Percentiles rank a stretch among this genome's conserved stretches.
These are phyloP conservation scores for Chrysoperla carnea DNA, from an alignment of 1,140 invertebrate genomes.

Conservation along the genomic window DNA sequence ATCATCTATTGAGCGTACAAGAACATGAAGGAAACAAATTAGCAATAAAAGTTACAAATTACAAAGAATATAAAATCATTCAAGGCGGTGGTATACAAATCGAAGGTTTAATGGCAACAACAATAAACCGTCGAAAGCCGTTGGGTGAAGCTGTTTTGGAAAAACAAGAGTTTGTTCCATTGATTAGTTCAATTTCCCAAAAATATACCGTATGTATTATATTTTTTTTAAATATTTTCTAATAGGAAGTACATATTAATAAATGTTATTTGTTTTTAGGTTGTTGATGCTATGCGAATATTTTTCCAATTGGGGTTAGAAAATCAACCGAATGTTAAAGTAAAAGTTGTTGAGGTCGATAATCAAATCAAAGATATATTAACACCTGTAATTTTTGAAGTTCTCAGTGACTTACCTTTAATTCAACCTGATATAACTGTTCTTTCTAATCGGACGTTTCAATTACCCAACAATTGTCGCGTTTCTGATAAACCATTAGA, in stretches of 20 bases:
- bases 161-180: slow-evolving; percentile 33
- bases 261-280: too few relatives aligned
- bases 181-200: slow-evolving; percentile 9
- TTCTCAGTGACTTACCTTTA: slow-evolving; percentile 39
- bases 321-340: neutral
- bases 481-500: too few relatives aligned
- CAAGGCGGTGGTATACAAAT: slow-evolving; percentile 31
- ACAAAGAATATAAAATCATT: neutral
- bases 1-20: slow-evolving; percentile 1
- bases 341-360: neutral
- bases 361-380: slow-evolving; percentile 14
- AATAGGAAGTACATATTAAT: too few relatives aligned
- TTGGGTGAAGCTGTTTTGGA: slow-evolving; percentile 25
- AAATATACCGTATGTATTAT: neutral
- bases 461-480: slow-evolving; percentile 20
- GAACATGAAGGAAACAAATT: neutral
- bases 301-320: neutral
- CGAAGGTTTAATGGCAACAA: slow-evolving; percentile 35
- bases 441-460: slow-evolving; percentile 25
- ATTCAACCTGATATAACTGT: slow-evolving; percentile 35
- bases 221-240: too few relatives aligned
- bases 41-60: slow-evolving; percentile 8
- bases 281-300: too few relatives aligned
- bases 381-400: slow-evolving; percentile 30
- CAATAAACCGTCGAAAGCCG: neutral